A percentile compares a stretch with the other conserved stretches of the same genome.
Evolutionary conservation across 1,140 invertebrate species (phyloP).

Genomic region (Oncopeltus fasciatus): DNA sequence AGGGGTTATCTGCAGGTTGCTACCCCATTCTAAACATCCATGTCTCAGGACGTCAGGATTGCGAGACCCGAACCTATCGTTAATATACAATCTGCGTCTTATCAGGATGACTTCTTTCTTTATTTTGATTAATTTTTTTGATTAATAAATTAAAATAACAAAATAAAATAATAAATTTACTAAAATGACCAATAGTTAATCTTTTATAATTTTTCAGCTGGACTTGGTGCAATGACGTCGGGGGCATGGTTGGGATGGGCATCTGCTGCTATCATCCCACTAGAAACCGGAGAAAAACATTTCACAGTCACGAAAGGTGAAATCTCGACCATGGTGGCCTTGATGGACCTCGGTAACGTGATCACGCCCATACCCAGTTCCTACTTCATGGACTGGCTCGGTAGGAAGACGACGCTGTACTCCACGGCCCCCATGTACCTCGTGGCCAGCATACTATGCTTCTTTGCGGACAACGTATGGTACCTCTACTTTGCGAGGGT

Average conservation of each 20-base stretch:
- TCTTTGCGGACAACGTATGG: constrained; percentile 10
- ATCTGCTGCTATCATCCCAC: constrained; percentile 13
- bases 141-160: no score
- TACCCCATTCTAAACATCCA: no score
- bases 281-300: constrained; percentile 11
- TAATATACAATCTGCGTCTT: no score
- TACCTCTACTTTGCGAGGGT: constrained; percentile 37
- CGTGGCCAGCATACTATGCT: neutral
- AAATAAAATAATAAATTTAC: no score
- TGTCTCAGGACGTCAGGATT: no score
- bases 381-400: constrained; percentile 54
- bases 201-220: no score
- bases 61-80: no score
- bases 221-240: constrained; percentile 7
- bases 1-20: no score
- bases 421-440: constrained; percentile 35
- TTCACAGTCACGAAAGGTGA: constrained; percentile 10
- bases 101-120: no score
- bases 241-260: constrained; percentile 21
- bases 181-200: no score
- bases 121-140: no score
- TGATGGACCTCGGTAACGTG: constrained; percentile 25
- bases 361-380: constrained; percentile 26
- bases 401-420: constrained; percentile 52
- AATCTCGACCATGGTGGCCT: constrained; percentile 21